A percentile compares a stretch with the other conserved stretches of the same genome.
Conservation (phyloP, 2,888 invertebrate species). For the Drosophila colorata region DNA sequence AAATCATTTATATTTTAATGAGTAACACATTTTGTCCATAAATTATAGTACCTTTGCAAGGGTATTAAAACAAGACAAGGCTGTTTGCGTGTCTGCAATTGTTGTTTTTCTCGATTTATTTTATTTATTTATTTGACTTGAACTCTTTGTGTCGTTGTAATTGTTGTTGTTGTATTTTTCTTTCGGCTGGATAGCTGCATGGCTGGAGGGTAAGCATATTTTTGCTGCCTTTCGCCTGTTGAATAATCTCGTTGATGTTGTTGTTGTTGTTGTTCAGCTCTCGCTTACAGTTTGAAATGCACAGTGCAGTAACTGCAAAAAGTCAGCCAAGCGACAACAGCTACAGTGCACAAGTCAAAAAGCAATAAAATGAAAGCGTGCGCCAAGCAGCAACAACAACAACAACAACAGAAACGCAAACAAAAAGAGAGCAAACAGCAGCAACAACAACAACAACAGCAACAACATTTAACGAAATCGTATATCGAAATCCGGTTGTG, state of each 20-base stretch:
- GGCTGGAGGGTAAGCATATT: constrained; percentile 2
- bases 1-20: too few species aligned
- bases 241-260: constrained; percentile 44
- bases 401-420: constrained; percentile 20
- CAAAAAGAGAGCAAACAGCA: constrained; percentile 23
- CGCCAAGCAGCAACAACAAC: constrained; percentile 29
- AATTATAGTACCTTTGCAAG: neutral
- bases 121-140: constrained; percentile 42
- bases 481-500: constrained; percentile 66
- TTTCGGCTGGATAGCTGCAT: constrained; percentile 5
- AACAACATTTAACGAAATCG: constrained; percentile 49
- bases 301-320: constrained; percentile 51
- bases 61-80: constrained; percentile 29
- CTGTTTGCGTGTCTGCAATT: constrained; percentile 34
- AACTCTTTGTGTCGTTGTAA: constrained; percentile 34
- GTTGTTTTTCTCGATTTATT: constrained; percentile 29
- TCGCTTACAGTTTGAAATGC: constrained; percentile 51
- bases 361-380: constrained; percentile 63
- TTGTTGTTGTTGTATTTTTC: constrained; percentile 19
- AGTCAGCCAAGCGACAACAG: constrained; percentile 48
- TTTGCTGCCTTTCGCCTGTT: constrained; percentile 49
- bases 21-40: neutral
- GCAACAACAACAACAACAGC: constrained; percentile 32
- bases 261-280: constrained; percentile 16
- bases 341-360: constrained; percentile 43